Base-by-base conservation (phyloP, 1,140 invertebrate species). In the Tetraneura akinire region DNA sequence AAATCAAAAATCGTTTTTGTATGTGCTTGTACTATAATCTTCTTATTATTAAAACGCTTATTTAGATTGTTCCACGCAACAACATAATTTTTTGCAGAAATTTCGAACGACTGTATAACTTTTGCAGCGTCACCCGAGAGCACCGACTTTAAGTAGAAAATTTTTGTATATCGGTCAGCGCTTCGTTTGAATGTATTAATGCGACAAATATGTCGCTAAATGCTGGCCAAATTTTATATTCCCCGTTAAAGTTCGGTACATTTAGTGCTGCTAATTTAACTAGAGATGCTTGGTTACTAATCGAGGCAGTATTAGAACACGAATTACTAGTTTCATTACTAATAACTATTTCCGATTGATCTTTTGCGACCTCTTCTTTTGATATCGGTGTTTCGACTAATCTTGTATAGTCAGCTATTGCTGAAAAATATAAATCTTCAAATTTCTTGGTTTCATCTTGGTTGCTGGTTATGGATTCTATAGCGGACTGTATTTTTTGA, bases 401-500 rank as follows among this genome's bases (percentile, higher is more conserved):
- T 4, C 3, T 4, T 37, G 32, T 37, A 37, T 37, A 37, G 32
- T 37, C 32, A 37, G 32, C 32, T 37, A 37, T 37, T 37, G 32
- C 8, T 37, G 32, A 37, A 37, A 37, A 37, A 37, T 37, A 37
- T 37, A 37, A 37, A 4, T 37, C 32, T 37, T 37, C 8, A 37
- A 37, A 37, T 37, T 37, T 8, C 8, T 37, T 8, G 8, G 3
- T n/a, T n/a, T n/a, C 8, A 4, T 37, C 32, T 37, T 3, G 32
- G 8, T 37, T 37, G 32, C 8, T 37, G 32, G 32, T 4, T 0
- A 21, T 53, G 18, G 51, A 21, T n/a, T 53, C 51, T 21, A 53
- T 21, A 53, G 51, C 18, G 51, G 51, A 53, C 18, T 53, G 51
- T 53, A 53, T 53, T 53, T n/a, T 53, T 53, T 53, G 51, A 53